Base-by-base conservation (phyloP, 2,797 vertebrate species). In the Smutsia temminckii region DNA sequence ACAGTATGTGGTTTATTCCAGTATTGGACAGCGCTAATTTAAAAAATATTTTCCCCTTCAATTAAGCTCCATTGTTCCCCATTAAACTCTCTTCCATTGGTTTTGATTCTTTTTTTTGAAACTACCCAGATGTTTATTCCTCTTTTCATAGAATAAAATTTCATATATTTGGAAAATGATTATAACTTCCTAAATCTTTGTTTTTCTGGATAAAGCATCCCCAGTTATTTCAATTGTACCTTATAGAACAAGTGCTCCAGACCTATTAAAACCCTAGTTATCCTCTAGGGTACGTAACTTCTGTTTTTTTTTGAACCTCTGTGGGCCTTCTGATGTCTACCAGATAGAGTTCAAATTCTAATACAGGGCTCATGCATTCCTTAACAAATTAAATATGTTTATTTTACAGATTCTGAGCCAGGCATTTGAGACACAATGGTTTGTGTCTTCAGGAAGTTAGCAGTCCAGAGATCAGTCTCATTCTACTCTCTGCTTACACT, bases 371-470 rank as follows among this genome's bases (percentile, higher is more conserved):
- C 11, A 37, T 37, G 61, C 12, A 69, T 49, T 64, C 11, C 46
- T 71, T 92, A 69, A 91, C 64, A n/a, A 93, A 89, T n/a, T 68
- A 84, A 92, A 46, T n/a, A 17, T 8, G 23, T 57, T 89, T 91
- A 42, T 32, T 93, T 84, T 49, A 61, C 40, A 85, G 14, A 69
- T 46, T 71, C 61, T 80, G 1, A 18, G 8, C 20, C 55, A 8
- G 21, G 40, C 10, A 14, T 68, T 81, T 37, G 14, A 20, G 34
- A 64, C 42, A 57, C n/a, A 75, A 14, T 13, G n/a, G 29, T 49
- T 46, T 49, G 46, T 85, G 85, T 16, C 17, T 68, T 97, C 42
- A 78, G 6, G 34, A 87, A 66, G 46, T 49, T 63, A 89, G 49
- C 89, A 57, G 5, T 49, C 40, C 21, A 87, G 42, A 51, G 29